Evolutionary conservation across 2,797 vertebrate genomes (phyloP), one percentile per base, ranked within the genome.

Genomic region (Enteromius unitaeniatus): DNA sequence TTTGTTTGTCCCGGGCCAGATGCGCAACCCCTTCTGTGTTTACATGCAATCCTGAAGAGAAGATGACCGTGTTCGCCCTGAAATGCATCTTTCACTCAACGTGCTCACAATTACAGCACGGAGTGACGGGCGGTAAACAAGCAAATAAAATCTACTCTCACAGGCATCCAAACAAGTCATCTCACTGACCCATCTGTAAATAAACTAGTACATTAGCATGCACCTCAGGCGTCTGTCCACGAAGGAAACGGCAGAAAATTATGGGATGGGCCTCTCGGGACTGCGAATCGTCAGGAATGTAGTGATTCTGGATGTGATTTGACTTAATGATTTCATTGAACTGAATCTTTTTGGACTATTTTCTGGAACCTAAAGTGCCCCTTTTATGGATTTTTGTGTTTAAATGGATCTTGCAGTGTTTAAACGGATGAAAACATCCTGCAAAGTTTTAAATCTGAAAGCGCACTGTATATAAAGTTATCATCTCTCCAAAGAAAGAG

Each of bases 71-170:
- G 6, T 42, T 65, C 28, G 14, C 13, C 31, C 68, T 26, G 28
- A 73, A 64, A 64, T 9, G 11, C 10, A 28, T 74, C 68, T 79
- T 62, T 78, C 67, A 64, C 77, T 34, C 51, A 78, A 73, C 40
- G 37, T 79, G 85, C 62, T 79, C 65, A 60, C 58, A 70, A 77
- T 86, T 76, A 80, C 31, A 34, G 64, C 70, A 23, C 60, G 26
- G 67, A 67, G 65, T 81, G 74, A 72, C 34, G 34, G 55, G 34
- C 2, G 42, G 60, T 55, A 79, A 77, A 84, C 78, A 77, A 81
- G 37, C 85, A 80, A 70, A 86, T 86, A 79, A 83, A 83, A 82
- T 31, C 15, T 47, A 42, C 49, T 34, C 86, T 42, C 42, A 28
- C 26, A 34, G n/a, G 49, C 64, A 84, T 76, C 53, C 49, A 72